phyloP scores from a whole-genome alignment of 1,140 invertebrate genomes.

The Elysia chlorotica region DNA sequence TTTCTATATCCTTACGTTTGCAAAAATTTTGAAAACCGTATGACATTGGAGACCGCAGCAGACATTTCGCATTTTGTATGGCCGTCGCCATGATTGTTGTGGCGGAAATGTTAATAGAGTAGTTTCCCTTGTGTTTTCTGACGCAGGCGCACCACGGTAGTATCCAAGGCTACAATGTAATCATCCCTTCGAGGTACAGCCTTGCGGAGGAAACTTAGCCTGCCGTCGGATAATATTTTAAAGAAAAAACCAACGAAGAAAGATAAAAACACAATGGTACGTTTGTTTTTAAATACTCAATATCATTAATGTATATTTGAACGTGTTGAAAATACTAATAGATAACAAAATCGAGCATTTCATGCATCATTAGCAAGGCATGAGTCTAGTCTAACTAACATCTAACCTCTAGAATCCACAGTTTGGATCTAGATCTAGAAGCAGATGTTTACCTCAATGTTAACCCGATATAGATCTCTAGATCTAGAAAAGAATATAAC shows the following conservation, averaged over 20 bases:
- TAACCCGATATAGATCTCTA: background rate
- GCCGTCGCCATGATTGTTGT: no score
- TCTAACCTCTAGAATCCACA: background rate
- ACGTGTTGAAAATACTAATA: background rate
- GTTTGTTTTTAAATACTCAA: background rate
- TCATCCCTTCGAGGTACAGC: constrained; percentile 14
- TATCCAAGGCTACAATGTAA: constrained; percentile 24
- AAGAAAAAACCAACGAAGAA: background rate
- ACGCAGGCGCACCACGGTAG: constrained; percentile 10
- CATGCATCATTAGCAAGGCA: background rate
- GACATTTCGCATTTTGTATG: no score
- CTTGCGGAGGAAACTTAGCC: background rate
- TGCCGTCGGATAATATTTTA: background rate
- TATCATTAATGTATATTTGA: background rate
- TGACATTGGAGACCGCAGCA: no score
- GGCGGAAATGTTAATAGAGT: no score
- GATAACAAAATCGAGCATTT: background rate
- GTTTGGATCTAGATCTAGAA: background rate
- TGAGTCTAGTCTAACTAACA: no score
- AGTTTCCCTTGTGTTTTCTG: no score
- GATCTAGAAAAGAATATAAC: background rate
- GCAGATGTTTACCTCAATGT: background rate
- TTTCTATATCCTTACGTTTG: no score
- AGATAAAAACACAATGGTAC: background rate
- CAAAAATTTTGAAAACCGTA: no score